Conservation (phyloP, 1,140 invertebrate species). For the Epicauta chinensis region DNA sequence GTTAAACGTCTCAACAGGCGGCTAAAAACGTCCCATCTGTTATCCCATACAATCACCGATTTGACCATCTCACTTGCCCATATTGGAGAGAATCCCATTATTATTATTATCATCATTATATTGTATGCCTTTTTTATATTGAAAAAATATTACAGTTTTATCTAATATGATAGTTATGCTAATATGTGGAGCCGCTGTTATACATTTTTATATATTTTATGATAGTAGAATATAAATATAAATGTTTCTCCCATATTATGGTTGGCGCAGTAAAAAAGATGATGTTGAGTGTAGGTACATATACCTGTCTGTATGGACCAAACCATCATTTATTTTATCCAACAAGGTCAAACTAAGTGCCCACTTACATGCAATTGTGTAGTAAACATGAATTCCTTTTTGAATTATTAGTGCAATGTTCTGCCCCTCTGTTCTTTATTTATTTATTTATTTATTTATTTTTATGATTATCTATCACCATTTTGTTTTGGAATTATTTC, state of each 20-base stretch:
- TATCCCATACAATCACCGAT: background rate
- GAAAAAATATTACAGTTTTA: slow-evolving; percentile 5
- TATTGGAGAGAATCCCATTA: background rate
- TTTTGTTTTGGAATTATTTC: too few relatives aligned
- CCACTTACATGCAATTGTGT: slow-evolving; percentile 28
- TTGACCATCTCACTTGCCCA: slow-evolving; percentile 1
- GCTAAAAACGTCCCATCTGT: slow-evolving; percentile 2
- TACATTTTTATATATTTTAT: too few relatives aligned
- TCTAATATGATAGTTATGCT: slow-evolving; percentile 14
- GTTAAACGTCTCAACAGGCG: slow-evolving; percentile 18
- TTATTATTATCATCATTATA: background rate
- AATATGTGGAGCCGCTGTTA: slow-evolving; percentile 8
- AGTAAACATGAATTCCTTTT: slow-evolving; percentile 29
- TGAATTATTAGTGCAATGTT: slow-evolving; percentile 19
- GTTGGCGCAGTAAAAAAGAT: slow-evolving; percentile 3
- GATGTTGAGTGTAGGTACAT: background rate
- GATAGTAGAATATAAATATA: too few relatives aligned
- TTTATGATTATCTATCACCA: too few relatives aligned
- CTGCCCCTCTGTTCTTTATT: too few relatives aligned
- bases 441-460: too few relatives aligned
- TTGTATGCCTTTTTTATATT: background rate
- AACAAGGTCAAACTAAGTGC: slow-evolving; percentile 14
- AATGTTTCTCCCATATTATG: background rate
- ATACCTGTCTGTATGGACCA: slow-evolving; percentile 13
- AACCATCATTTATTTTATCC: slow-evolving; percentile 20